Evolutionary conservation across 2,888 invertebrate species (phyloP), one percentile per base, ranked within the genome.

Genomic region (Drosophila crucigera): DNA sequence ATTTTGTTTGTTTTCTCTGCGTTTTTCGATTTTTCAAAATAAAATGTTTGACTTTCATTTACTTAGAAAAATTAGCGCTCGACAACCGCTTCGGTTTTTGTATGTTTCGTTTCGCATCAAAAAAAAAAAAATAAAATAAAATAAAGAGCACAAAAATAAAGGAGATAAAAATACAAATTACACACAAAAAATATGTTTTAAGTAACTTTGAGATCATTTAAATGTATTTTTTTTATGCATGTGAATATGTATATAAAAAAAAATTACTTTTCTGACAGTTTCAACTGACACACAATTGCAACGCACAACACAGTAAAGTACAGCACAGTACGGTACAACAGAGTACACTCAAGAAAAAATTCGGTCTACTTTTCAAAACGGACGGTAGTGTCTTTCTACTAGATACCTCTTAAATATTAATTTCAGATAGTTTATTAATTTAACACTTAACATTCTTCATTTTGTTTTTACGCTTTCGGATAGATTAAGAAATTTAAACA

Each of bases 191-290:
- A 76, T 84, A 81, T 83, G 78, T 74, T 88, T 90, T 85, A 90
- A 85, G 83, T 88, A 89, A 90, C 90, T 78, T 88, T 88, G 88
- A 90, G 91, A 91, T 90, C 83, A 86, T 86, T 91, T 85, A 84
- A 89, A 90, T 87, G 88, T 89, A 79, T 86, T 82, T 89, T 77
- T 64, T 75, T 69, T 52, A 79, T 84, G 78, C 68, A 78, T 89
- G 74, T 82, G 82, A 81, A 82, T 81, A 79, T 73, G 70, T 70
- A 77, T 68, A 41, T 52, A 22, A 52, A 58, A 60, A 67, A 55
- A 64, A 72, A 66, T 69, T 62, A 64, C 56, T 59, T 31, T 28
- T 37, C 35, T 50, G 58, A 69, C 43, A 68, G 49, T 47, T 39
- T 16, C 47, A 59, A 35, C 49, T 49, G 41, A 64, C 49, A 41